These are phyloP conservation scores for Protonibea diacanthus DNA, from an alignment of 2,797 vertebrate species.

Conservation along the genomic window DNA sequence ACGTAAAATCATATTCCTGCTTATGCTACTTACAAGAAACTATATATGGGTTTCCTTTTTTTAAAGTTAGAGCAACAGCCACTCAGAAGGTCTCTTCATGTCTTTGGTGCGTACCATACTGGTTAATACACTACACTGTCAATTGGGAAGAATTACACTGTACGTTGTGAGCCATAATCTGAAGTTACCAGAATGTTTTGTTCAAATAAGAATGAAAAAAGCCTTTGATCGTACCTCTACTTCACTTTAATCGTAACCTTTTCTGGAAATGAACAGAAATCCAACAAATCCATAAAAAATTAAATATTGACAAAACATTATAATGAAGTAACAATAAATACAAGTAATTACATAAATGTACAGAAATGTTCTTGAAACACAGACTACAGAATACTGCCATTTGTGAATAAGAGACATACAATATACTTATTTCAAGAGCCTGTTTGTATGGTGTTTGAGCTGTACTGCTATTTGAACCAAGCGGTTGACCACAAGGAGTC, in stretches of 20 bases:
- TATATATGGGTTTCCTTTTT: too few relatives aligned
- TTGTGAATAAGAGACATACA: conserved; percentile 84
- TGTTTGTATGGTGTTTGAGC: conserved; percentile 66
- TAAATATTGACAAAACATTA: conserved; percentile 92
- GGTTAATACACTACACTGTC: not conserved
- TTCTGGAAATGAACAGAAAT: conserved; percentile 89
- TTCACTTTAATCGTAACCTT: conserved; percentile 89
- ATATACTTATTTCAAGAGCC: conserved; percentile 82
- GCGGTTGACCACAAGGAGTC: conserved; percentile 33
- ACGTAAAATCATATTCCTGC: too few relatives aligned
- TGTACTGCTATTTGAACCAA: conserved; percentile 56
- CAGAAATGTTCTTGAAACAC: conserved; percentile 88
- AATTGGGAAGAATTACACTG: not conserved
- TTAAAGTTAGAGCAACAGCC: too few relatives aligned
- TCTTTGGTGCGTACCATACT: not conserved
- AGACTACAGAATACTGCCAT: conserved; percentile 89
- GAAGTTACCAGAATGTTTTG: conserved; percentile 41
- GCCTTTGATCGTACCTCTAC: conserved; percentile 87
- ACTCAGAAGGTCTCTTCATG: too few relatives aligned
- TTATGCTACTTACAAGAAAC: too few relatives aligned
- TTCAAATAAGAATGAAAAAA: conserved; percentile 84
- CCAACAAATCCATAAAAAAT: conserved; percentile 90
- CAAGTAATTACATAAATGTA: conserved; percentile 97
- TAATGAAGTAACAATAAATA: conserved; percentile 97
- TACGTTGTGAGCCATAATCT: not conserved